phyloP scores from a whole-genome alignment of 2,888 invertebrate genomes.

The Tipula vernalis region DNA sequence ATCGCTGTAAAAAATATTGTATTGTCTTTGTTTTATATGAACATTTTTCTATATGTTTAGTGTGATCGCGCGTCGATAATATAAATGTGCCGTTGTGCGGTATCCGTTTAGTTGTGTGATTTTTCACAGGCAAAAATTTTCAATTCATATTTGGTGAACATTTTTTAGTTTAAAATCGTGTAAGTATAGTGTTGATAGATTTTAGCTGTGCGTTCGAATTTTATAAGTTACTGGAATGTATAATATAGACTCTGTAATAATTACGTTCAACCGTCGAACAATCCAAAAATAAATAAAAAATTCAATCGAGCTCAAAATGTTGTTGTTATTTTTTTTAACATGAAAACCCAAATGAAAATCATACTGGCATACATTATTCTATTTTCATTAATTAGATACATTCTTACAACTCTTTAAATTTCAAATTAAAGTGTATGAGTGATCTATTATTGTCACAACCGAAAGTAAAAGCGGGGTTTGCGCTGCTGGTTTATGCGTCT shows the following conservation, averaged over 20 bases:
- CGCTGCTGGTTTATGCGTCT: not conserved
- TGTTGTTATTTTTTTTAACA: not conserved
- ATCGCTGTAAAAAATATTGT: not conserved
- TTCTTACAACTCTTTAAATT: not conserved
- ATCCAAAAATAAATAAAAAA: not conserved
- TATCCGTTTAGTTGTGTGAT: not conserved
- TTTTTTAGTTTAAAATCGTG: not conserved
- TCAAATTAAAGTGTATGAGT: not conserved
- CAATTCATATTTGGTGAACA: not conserved
- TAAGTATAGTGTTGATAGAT: not conserved
- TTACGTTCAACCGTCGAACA: not conserved
- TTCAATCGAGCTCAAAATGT: not conserved
- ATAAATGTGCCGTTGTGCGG: not conserved
- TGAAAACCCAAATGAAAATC: not conserved
- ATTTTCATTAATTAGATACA: conserved; percentile 4
- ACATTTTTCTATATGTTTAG: not conserved
- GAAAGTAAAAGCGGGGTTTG: not conserved
- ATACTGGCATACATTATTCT: not conserved
- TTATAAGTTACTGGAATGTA: not conserved
- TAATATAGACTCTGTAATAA: not conserved
- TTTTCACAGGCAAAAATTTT: not conserved
- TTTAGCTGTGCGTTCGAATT: not conserved
- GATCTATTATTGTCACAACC: not conserved
- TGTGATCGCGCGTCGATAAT: not conserved
- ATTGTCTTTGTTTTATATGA: not conserved